These are phyloP conservation scores for Plebejus melissa DNA, from an alignment of 2,888 invertebrate genomes.

Conservation along the genomic window DNA sequence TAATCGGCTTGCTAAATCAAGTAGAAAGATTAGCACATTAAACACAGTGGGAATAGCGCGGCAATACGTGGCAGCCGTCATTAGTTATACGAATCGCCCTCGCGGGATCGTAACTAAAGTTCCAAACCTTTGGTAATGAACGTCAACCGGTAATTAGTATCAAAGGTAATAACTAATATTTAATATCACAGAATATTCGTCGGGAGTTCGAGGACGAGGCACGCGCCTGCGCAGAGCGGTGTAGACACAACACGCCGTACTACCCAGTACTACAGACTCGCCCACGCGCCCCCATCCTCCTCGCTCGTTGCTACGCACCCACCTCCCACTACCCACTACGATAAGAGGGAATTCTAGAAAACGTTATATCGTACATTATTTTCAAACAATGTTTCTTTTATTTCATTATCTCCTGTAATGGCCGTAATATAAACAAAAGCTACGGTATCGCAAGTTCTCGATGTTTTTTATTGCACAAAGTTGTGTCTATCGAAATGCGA, in stretches of 20 bases:
- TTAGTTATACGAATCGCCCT: not conserved
- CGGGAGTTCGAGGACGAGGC: conserved; percentile 33
- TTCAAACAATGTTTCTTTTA: not conserved
- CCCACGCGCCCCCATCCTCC: conserved; percentile 57
- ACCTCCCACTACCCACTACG: conserved; percentile 38
- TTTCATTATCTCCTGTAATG: not conserved
- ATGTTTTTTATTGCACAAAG: conserved; percentile 1
- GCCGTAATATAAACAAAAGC: not conserved
- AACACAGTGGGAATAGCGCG: not conserved
- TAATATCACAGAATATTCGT: conserved; percentile 40
- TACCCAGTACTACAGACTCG: conserved; percentile 78
- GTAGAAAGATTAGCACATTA: not conserved
- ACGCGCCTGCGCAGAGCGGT: conserved; percentile 65
- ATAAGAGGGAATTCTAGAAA: conserved; percentile 49
- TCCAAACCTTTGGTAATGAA: not conserved
- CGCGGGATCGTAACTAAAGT: not conserved
- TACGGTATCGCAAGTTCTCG: not conserved
- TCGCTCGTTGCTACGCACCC: conserved; percentile 58
- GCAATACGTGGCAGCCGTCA: not conserved
- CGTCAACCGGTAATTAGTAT: not conserved
- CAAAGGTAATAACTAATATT: conserved; percentile 8
- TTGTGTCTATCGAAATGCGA: not conserved
- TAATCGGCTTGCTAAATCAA: not conserved
- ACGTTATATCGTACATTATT: conserved; percentile 38
- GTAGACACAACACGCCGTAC: conserved; percentile 74